Conservation (phyloP, 2,888 invertebrate genomes). For the Drosophila helvetica region DNA sequence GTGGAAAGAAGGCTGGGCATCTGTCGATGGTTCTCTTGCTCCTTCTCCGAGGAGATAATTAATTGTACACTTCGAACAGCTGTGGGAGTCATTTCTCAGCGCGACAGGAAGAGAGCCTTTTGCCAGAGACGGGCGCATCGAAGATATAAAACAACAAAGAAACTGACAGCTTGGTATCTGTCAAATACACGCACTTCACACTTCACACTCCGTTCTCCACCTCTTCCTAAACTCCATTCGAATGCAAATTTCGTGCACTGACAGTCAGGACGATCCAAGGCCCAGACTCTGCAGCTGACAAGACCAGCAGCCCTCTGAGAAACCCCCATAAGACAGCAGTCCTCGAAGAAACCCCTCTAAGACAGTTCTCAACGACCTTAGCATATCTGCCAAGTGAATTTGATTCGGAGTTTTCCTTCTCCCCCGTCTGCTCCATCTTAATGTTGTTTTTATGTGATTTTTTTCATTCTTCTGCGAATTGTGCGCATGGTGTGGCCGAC, state of each 20-base stretch:
- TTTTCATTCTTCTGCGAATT: conserved; percentile 4
- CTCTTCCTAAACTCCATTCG: conserved; percentile 24
- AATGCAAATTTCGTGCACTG: conserved; percentile 60
- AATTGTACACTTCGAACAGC: conserved; percentile 12
- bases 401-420: conserved; percentile 18
- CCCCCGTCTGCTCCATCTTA: background rate
- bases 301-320: conserved; percentile 18
- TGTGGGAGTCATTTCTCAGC: conserved; percentile 19
- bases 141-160: background rate
- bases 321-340: conserved; percentile 7
- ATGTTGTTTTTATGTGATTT: background rate
- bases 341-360: conserved; percentile 10
- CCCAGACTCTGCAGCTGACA: conserved; percentile 62
- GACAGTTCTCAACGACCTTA: conserved; percentile 51
- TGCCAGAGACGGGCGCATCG: too few species aligned
- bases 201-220: conserved; percentile 19
- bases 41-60: conserved; percentile 20
- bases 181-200: conserved; percentile 37
- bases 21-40: background rate
- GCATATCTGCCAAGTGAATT: conserved; percentile 42
- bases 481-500: conserved; percentile 7
- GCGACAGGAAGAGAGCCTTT: background rate
- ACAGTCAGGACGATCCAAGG: background rate
- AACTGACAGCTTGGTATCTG: conserved; percentile 41
- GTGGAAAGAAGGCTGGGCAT: conserved; percentile 7